phyloP scores from a whole-genome alignment of 2,797 vertebrate species.

The Glyptemys insculpta region DNA sequence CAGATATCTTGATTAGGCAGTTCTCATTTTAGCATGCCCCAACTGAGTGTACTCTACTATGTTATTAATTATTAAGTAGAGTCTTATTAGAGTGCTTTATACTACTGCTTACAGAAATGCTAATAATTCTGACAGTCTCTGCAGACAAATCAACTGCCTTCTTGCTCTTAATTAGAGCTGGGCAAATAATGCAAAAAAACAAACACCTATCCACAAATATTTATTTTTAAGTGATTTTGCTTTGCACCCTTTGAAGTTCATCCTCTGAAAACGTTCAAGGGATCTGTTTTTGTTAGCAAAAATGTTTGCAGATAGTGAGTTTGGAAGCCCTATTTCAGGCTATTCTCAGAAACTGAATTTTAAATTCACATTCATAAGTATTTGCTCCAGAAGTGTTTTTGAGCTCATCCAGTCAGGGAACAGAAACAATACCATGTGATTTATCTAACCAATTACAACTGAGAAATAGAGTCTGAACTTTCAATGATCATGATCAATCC shows the following conservation, averaged over 20 bases:
- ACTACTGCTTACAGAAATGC: background rate
- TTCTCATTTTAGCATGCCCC: background rate
- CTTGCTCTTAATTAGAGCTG: background rate
- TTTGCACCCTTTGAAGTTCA: rapidly evolving
- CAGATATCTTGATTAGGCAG: background rate
- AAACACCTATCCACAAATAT: background rate
- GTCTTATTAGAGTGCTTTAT: background rate
- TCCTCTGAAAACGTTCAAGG: background rate
- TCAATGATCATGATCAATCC: background rate
- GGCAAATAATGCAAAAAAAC: background rate
- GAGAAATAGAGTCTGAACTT: background rate
- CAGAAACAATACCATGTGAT: background rate
- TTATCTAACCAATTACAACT: background rate
- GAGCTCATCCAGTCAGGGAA: background rate
- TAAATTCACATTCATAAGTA: background rate
- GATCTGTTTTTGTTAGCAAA: background rate
- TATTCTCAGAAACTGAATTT: background rate
- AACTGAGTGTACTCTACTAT: background rate
- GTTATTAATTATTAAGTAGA: slow-evolving; percentile 7
- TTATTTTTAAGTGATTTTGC: background rate
- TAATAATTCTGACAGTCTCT: background rate
- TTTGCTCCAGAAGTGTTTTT: background rate
- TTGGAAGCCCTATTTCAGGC: background rate
- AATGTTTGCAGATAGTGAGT: background rate
- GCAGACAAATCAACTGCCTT: slow-evolving; percentile 5